A percentile compares a stretch with the other conserved stretches of the same genome.
Conservation (phyloP, 2,113 vertebrate species). For the Sterna hirundo region DNA sequence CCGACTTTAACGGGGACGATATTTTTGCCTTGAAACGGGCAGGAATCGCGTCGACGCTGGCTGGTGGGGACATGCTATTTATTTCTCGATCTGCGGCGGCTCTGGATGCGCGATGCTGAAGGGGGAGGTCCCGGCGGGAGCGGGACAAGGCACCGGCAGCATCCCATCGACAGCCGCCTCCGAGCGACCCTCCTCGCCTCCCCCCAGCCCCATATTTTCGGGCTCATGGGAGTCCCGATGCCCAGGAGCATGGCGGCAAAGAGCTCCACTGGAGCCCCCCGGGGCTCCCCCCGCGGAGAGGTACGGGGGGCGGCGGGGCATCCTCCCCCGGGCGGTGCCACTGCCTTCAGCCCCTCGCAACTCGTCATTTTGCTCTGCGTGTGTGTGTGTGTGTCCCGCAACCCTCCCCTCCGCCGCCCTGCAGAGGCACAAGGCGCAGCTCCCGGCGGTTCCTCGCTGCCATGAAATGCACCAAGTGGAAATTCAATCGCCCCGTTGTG, state of each 20-base stretch:
- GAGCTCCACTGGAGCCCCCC: neutral
- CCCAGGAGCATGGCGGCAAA: neutral
- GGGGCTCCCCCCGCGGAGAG: neutral
- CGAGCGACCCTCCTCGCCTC: too few relatives aligned
- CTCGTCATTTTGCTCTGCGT: neutral
- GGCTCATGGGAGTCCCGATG: neutral
- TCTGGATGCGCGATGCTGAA: neutral
- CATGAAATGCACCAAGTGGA: constrained; percentile 44
- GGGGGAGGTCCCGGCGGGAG: neutral
- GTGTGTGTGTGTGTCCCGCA: too few relatives aligned
- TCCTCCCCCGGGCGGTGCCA: neutral
- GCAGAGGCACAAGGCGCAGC: constrained; percentile 4
- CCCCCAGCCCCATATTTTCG: neutral
- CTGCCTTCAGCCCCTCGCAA: neutral
- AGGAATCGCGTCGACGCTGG: neutral
- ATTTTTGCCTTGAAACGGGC: neutral
- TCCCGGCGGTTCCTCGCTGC: constrained; percentile 19
- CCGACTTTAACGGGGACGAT: neutral
- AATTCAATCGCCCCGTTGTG: constrained; percentile 60
- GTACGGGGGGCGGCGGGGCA: neutral
- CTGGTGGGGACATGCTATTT: neutral
- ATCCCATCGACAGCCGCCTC: neutral
- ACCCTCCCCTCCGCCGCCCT: neutral
- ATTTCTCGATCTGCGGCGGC: neutral
- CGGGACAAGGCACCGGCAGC: neutral